Evolutionary conservation across 2,113 vertebrate genomes (phyloP), one percentile per base, ranked within the genome.

Genomic region (Chrysemys picta): DNA sequence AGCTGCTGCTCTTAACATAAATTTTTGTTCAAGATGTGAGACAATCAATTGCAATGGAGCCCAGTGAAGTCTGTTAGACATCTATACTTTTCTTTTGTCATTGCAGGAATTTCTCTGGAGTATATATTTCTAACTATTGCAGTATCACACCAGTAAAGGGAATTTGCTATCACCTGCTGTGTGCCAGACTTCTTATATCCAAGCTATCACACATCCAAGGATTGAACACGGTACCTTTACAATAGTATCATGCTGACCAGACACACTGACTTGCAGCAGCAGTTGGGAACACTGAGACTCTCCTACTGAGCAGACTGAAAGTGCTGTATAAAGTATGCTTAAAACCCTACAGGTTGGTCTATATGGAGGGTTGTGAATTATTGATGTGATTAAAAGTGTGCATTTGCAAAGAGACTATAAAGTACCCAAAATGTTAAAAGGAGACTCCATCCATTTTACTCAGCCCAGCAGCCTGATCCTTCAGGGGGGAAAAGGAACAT

Each of bases 91-190:
- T 83, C 59, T 95, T 96, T 91, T 90, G 65, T 56, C 56, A 75
- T 87, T n/a, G n/a, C 52, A 90, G 56, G 7, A 22, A 19, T 95
- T 89, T 90, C n/a, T 62, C 42, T 19, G 69, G 38, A 82, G 54
- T 80, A 57, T 24, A 14, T 27, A 62, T 54, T 93, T 85, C 81
- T 92, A 57, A 89, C 79, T 35, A 31, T 65, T 0, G 0, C 52
- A 78, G 52, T n/a, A 82, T 49, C 76, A 89, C 78, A 87, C 1
- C 31, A 79, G 57, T 78, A 96, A 94, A 92, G 87, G 75, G 80
- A 91, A 93, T 87, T 88, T 93, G 31, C n/a, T 95, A 88, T 88
- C 91, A 75, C 56, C 81, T 94, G 47, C 85, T 81, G 45, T n/a
- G 82, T 91, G 75, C 54, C 84, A 95, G 85, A 84, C 21, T 80